Evolutionary conservation across 2,797 vertebrate genomes (phyloP).

Genomic region (Melanotaenia boesemani): DNA sequence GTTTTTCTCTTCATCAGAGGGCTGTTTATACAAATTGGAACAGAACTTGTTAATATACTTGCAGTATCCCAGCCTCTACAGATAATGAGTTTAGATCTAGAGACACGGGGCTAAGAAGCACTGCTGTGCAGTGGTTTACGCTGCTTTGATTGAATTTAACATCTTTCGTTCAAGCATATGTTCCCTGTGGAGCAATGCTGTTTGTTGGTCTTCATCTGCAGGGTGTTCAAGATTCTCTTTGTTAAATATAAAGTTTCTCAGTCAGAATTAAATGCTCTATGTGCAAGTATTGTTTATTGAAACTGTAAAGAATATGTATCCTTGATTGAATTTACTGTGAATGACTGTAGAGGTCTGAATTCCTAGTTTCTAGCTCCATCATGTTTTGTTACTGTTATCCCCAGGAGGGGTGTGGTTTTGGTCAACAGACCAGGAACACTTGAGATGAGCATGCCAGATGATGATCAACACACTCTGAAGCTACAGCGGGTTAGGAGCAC

Average conservation of each 20-base stretch:
- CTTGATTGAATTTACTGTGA: background rate
- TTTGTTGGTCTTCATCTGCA: background rate
- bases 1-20: background rate
- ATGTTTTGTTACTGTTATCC: background rate
- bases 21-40: background rate
- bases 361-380: background rate
- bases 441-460: slow-evolving; percentile 92
- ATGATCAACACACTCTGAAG: slow-evolving; percentile 89
- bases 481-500: slow-evolving; percentile 82
- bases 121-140: slow-evolving; percentile 11
- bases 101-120: slow-evolving; percentile 4
- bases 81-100: slow-evolving; percentile 4
- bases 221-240: background rate
- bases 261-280: background rate
- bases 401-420: slow-evolving; percentile 85
- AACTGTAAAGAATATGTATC: no score
- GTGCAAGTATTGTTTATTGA: background rate
- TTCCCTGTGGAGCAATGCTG: background rate
- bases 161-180: background rate
- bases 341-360: background rate
- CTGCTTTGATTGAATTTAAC: slow-evolving; percentile 16
- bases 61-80: background rate
- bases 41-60: background rate
- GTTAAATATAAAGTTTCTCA: background rate
- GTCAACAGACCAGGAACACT: slow-evolving; percentile 78